A percentile compares a stretch with the other conserved stretches of the same genome.
phyloP scores from a whole-genome alignment of 2,888 invertebrate species.

The Stenurella melanura region DNA sequence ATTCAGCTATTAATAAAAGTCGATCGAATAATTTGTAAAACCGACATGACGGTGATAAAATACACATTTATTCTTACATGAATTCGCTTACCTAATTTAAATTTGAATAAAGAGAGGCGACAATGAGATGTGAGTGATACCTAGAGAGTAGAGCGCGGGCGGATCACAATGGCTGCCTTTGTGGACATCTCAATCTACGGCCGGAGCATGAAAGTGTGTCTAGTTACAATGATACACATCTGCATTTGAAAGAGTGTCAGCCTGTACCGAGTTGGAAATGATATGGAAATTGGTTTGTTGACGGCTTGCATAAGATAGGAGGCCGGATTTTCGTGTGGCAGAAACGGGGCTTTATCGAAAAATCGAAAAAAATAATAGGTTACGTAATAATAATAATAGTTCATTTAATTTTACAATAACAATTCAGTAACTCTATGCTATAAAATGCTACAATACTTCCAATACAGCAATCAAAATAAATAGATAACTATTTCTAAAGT shows the following conservation, averaged over 20 bases:
- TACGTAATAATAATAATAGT: too few relatives aligned
- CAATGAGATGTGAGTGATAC: constrained; percentile 54
- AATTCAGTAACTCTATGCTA: too few relatives aligned
- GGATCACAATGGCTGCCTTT: constrained; percentile 58
- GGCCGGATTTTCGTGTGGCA: constrained; percentile 10
- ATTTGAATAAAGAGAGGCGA: constrained; percentile 59
- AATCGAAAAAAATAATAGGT: not conserved
- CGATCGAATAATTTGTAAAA: constrained; percentile 21
- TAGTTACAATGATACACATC: constrained; percentile 69
- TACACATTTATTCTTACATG: constrained; percentile 32
- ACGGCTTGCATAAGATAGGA: constrained; percentile 19
- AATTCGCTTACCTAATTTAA: constrained; percentile 61
- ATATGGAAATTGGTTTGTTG: constrained; percentile 70
- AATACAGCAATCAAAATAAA: too few relatives aligned
- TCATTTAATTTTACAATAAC: too few relatives aligned
- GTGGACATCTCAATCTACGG: constrained; percentile 63
- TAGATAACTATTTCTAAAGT: too few relatives aligned
- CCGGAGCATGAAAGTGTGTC: constrained; percentile 58
- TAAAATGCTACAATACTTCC: too few relatives aligned
- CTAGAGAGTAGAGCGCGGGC: constrained; percentile 39
- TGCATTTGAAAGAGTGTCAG: constrained; percentile 71
- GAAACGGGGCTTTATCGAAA: not conserved
- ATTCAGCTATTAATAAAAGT: constrained; percentile 24
- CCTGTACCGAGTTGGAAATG: constrained; percentile 67
- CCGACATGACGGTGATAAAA: constrained; percentile 9